These are phyloP conservation scores for Carassius carassius DNA, from an alignment of 2,113 vertebrate genomes.

Conservation along the genomic window DNA sequence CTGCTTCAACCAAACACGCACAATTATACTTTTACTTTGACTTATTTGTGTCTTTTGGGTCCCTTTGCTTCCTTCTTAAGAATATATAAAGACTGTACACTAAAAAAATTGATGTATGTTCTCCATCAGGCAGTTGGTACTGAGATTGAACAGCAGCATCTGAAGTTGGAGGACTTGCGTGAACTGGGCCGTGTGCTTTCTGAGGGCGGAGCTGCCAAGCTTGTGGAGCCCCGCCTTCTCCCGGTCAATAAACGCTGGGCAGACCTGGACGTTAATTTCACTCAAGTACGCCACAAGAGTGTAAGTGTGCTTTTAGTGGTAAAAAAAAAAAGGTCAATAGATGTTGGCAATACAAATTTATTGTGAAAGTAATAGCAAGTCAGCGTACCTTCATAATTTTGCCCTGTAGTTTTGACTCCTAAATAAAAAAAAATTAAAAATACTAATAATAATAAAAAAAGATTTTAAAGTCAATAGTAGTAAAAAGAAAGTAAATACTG, in stretches of 20 bases:
- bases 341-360: too few species aligned
- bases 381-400: too few species aligned
- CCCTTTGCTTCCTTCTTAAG: background rate
- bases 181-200: slow-evolving; percentile 93
- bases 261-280: slow-evolving; percentile 96
- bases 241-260: slow-evolving; percentile 96
- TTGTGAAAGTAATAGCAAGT: too few species aligned
- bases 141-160: slow-evolving; percentile 95
- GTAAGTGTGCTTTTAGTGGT: slow-evolving; percentile 78
- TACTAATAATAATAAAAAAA: too few species aligned
- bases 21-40: too few species aligned
- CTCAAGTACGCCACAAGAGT: slow-evolving; percentile 93
- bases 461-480: background rate
- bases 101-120: background rate
- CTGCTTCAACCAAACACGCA: slow-evolving; percentile 68
- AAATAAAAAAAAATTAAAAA: too few species aligned
- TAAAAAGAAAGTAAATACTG: background rate
- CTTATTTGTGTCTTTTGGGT: background rate
- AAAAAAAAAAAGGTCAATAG: background rate
- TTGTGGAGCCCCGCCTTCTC: slow-evolving; percentile 94
- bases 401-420: too few species aligned
- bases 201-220: slow-evolving; percentile 89
- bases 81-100: background rate
- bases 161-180: slow-evolving; percentile 91
- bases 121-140: slow-evolving; percentile 87